A percentile compares a stretch with the other conserved stretches of the same genome.
Evolutionary conservation across 2,797 vertebrate genomes (phyloP).

Genomic region (Pagetopsis macropterus): DNA sequence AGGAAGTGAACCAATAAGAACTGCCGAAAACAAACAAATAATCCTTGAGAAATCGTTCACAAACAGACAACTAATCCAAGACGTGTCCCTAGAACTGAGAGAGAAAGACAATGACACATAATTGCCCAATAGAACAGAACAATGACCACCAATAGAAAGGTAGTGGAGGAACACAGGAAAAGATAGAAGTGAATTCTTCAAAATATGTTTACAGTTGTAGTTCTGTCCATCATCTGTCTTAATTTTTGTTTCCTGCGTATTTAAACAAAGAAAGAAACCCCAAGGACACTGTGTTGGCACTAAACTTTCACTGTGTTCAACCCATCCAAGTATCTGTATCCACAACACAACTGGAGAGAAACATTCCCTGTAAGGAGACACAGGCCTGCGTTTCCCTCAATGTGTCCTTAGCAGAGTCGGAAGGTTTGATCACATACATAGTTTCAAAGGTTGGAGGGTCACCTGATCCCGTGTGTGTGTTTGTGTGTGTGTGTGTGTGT

Average conservation of each 20-base stretch:
- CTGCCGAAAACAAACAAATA: background rate
- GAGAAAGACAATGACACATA: background rate
- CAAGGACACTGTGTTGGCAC: conserved; percentile 35
- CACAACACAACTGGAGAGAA: conserved; percentile 17
- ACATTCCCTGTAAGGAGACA: conserved; percentile 27
- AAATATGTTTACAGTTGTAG: too few species aligned
- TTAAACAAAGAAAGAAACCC: background rate
- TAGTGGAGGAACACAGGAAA: background rate
- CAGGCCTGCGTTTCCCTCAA: conserved; percentile 46
- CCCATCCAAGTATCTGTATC: conserved; percentile 29
- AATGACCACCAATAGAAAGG: background rate
- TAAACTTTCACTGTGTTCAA: conserved; percentile 19
- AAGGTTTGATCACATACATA: conserved; percentile 73
- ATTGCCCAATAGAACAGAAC: background rate
- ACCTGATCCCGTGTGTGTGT: conserved; percentile 70
- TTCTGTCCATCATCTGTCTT: background rate
- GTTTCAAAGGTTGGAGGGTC: conserved; percentile 77
- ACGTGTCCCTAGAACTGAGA: background rate
- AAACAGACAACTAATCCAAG: conserved; percentile 1
- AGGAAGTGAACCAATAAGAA: background rate
- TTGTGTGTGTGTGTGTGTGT: conserved; percentile 18
- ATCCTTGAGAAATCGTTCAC: background rate
- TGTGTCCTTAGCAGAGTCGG: conserved; percentile 52
- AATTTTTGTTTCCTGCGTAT: conserved; percentile 15
- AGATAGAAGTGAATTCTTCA: background rate